Evolutionary conservation across 2,888 invertebrate species (phyloP), one percentile per base, ranked within the genome.

Genomic region (Julus scandinavius): DNA sequence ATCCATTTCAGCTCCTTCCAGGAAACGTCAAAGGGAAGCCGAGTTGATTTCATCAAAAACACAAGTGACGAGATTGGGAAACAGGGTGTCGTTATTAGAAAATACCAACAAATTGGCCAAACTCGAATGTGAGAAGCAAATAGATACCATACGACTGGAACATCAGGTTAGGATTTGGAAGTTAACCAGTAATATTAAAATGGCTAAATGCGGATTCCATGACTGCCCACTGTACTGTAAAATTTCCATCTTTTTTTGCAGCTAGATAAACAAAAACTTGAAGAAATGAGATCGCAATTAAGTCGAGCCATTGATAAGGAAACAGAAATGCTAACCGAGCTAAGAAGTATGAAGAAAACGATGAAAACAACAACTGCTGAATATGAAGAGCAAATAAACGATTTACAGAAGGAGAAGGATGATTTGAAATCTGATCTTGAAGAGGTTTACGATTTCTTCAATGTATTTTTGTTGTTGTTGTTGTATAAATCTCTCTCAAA

Each of bases 41-140:
- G 87, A 87, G 45, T 29, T 87, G n/a, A 83, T 87, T 41, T 41
- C 87, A n/a, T 17, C 87, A 5, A 87, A 87, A 50, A 58, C 38
- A n/a, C n/a, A 49, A 41, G 17, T 87, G 29, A 41, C 83, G 2
- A 72, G 50, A 6, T 15, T 87, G 45, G 80, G 80, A 49, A 45
- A 41, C 17, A 83, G 29, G 80, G 83, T 87, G 29, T 38, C 45
- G 1, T 50, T 41, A 29, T 20, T 87, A 40, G 87, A 87, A 80
- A 87, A 20, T 17, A 50, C 7, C 17, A 80, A 40, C 17, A 80
- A 49, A 40, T n/a, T 38, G 11, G 29, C 17, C 15, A 87, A 87
- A 45, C 72, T 87, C 7, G 80, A 83, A n/a, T 50, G 20, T 20
- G 87, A 87, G 38, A 87, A 80, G 2, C 41, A 83, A 49, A 40